Base-by-base conservation (phyloP, 2,113 vertebrate genomes). In the Eptatretus burgeri region DNA sequence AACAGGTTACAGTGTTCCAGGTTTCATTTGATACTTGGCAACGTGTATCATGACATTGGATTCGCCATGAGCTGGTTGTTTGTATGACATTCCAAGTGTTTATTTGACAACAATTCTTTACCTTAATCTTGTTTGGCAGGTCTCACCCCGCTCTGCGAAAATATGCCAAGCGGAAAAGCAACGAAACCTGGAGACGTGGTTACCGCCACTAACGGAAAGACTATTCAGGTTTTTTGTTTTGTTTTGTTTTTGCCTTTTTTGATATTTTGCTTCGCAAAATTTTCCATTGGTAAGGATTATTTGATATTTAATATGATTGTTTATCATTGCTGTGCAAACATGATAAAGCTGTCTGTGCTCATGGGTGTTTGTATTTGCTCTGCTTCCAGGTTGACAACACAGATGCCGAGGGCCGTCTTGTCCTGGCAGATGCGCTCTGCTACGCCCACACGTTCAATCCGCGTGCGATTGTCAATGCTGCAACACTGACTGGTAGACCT, bases 181-280 rank as follows among this genome's bases (percentile, higher is more conserved):
- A 88, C 75, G 67, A 98, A 94, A 69, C 89, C 91, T 8, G 91
- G 91, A 2, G 91, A 98, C 51, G 87, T 94, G 1, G 78, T 94
- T 8, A 79, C 41, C 67, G 91, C 91, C 63, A 88, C 71, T 74
- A 98, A 91, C 53, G 88, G 86, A 52, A 98, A 91, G 78, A 93
- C 88, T n/a, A 91, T 98, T 66, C 91, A 98, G 87, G 89, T 98
- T 67, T 19, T 60, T 17, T n/a, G 10, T 13, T 60, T 60, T 17
- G 20, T n/a, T n/a, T n/a, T n/a, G n/a, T n/a, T n/a, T n/a, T n/a
- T n/a, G n/a, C n/a, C 27, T 7, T 41, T 41, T 41, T 3, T 41
- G 27, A 41, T 41, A 41, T 41, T 41, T 20, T 60, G 56, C 19
- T 60, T n/a, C 10, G 56, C 56, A 60, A 20, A 60, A 12, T 60